Base-by-base conservation (phyloP, 2,888 invertebrate species). In the Apamea anceps region DNA sequence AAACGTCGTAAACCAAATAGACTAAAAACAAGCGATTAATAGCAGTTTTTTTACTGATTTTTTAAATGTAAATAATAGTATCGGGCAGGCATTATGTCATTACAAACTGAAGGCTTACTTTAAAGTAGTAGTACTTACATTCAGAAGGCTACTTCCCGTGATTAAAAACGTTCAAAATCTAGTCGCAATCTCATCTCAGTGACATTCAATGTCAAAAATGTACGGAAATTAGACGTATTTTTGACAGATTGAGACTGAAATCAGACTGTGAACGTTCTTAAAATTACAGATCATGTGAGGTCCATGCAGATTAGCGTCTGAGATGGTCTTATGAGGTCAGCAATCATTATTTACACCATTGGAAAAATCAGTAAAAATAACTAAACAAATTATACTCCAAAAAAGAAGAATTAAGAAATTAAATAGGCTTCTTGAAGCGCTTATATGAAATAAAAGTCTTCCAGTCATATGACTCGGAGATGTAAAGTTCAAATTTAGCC, bases 401-500 rank as follows among this genome's bases (percentile, higher is more conserved):
- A 57, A 57, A 37, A 18, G 1, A 78, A n/a, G 28, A 57, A 54
- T 15, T 72, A 68, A 63, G 45, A 15, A 70, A 25, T n/a, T 28
- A 75, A 15, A 70, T 81, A 76, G 37, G 70, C 81, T 81, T 76
- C 13, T 28, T 37, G 13, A 80, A 81, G 81, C 81, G 81, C 81
- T 76, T 76, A 42, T 48, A 66, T 68, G 68, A 80, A 82, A 75
- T 70, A 18, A 65, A 79, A 70, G 85, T 85, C 85, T 85, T 85
- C 85, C 85, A 28, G 72, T 65, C 80, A 0, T 18, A 42, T 7
- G 85, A 72, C 75, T 65, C 21, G 85, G 66, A 80, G 85, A 74
- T 75, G 13, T 48, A 65, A 83, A 85, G 85, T 85, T 85, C 85
- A 85, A 85, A 85, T 84, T 75, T 84, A 84, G 78, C 63, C 54